Evolutionary conservation across 2,797 vertebrate species (phyloP).

Genomic region (Sciurus carolinensis): DNA sequence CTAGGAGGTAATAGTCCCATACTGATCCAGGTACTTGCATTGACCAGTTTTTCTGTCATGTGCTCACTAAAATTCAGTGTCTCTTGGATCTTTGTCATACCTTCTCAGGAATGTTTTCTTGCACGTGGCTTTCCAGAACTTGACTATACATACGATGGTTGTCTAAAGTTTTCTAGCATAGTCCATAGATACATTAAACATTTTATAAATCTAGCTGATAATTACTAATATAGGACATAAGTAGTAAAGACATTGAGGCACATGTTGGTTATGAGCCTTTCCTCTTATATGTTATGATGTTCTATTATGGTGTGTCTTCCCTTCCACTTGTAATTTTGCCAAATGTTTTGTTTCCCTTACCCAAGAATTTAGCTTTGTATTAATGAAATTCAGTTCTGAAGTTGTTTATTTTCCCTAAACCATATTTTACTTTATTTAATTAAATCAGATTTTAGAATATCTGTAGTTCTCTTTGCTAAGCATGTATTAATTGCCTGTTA

Average conservation of each 20-base stretch:
- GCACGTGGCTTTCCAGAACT: not conserved
- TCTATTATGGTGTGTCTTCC: not conserved
- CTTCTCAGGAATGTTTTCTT: not conserved
- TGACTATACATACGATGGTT: not conserved
- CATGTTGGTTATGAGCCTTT: not conserved
- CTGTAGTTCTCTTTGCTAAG: not conserved
- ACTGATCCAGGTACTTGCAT: not conserved
- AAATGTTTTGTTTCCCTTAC: not conserved
- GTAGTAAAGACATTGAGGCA: not conserved
- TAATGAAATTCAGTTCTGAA: conserved; percentile 23
- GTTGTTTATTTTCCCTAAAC: not conserved
- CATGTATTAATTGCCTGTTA: not conserved
- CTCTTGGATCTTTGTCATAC: not conserved
- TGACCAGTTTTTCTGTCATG: not conserved
- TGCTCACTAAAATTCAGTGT: not conserved
- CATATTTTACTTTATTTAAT: not conserved
- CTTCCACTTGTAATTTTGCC: not conserved
- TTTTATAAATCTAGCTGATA: not conserved
- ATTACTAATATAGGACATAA: not conserved
- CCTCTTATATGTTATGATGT: not conserved
- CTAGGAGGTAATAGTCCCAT: not conserved
- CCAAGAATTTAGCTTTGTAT: conserved; percentile 6
- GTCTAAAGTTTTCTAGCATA: not conserved
- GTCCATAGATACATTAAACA: not conserved
- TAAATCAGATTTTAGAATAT: conserved; percentile 12